A percentile compares a stretch with the other conserved stretches of the same genome.
Evolutionary conservation across 2,888 invertebrate genomes (phyloP).

Genomic region (Ochlodes sylvanus): DNA sequence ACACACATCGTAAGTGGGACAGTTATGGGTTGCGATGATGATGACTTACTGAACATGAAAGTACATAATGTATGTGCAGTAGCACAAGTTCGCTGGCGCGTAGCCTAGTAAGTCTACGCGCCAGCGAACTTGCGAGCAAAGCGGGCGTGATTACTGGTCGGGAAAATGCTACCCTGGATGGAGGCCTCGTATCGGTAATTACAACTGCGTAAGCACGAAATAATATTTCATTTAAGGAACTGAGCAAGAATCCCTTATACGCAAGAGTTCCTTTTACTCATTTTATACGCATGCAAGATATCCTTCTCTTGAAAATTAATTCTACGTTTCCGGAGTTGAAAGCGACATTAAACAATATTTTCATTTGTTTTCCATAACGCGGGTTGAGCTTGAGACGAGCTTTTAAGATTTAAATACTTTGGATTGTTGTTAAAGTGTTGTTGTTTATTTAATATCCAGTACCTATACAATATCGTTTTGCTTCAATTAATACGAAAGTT

Average conservation of each 20-base stretch:
- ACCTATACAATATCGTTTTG: too few species aligned
- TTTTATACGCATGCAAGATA: conserved; percentile 2
- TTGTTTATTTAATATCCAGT: too few species aligned
- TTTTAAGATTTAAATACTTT: too few species aligned
- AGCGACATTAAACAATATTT: neutral
- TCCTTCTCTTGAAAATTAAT: neutral
- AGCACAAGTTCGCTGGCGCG: too few species aligned
- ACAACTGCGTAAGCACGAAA: conserved; percentile 7
- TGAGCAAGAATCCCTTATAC: conserved; percentile 12
- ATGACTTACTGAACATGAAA: too few species aligned
- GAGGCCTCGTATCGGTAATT: conserved; percentile 19
- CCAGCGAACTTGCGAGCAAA: conserved; percentile 5
- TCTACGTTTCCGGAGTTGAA: neutral
- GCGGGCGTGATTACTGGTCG: conserved; percentile 27
- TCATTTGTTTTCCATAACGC: neutral
- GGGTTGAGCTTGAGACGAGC: too few species aligned
- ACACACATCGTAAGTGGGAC: too few species aligned
- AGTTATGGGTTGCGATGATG: too few species aligned
- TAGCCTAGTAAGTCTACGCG: neutral
- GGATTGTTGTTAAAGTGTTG: too few species aligned
- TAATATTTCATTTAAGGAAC: conserved; percentile 20
- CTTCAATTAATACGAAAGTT: too few species aligned
- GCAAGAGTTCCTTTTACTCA: conserved; percentile 1
- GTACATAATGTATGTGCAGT: too few species aligned
- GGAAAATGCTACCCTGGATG: conserved; percentile 19